Evolutionary conservation across 64 coral and sea anemone genomes (phyloP).

Genomic region (Actinia tenebrosa): DNA sequence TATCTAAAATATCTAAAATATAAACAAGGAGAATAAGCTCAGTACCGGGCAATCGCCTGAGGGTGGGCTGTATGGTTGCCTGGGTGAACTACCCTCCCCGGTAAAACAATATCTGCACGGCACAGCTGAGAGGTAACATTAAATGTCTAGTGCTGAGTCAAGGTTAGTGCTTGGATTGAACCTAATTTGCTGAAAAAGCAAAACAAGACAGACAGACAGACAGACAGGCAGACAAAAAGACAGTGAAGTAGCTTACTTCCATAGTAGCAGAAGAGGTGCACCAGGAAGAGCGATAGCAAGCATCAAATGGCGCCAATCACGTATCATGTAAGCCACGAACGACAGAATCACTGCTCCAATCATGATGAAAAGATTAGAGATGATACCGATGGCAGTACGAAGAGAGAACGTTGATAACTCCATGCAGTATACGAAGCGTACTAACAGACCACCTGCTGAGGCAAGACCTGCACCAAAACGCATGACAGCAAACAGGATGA

Average conservation of each 20-base stretch:
- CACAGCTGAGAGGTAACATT: no score
- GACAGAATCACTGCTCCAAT: conserved; percentile 24
- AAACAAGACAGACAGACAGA: background rate
- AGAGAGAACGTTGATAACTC: conserved; percentile 26
- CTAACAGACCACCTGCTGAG: conserved; percentile 32
- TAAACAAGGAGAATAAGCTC: no score
- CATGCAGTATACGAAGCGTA: conserved; percentile 54
- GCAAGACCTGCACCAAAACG: conserved; percentile 37
- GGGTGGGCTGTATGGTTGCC: no score
- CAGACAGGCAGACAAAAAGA: no score
- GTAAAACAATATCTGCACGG: no score
- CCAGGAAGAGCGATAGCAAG: conserved; percentile 15
- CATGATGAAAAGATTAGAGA: conserved; percentile 41
- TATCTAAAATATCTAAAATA: no score
- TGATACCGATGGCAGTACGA: conserved; percentile 27
- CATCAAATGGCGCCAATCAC: conserved; percentile 50
- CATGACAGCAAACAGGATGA: conserved; percentile 37
- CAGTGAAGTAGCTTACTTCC: conserved; percentile 32
- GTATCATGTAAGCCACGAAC: conserved; percentile 29
- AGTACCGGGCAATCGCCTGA: no score
- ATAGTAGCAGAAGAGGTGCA: conserved; percentile 2
- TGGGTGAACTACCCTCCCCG: no score
- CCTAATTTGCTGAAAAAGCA: background rate
- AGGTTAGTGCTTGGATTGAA: background rate
- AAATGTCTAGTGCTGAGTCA: background rate